Conservation (phyloP, 2,888 invertebrate genomes). For the Thumatha senex region DNA sequence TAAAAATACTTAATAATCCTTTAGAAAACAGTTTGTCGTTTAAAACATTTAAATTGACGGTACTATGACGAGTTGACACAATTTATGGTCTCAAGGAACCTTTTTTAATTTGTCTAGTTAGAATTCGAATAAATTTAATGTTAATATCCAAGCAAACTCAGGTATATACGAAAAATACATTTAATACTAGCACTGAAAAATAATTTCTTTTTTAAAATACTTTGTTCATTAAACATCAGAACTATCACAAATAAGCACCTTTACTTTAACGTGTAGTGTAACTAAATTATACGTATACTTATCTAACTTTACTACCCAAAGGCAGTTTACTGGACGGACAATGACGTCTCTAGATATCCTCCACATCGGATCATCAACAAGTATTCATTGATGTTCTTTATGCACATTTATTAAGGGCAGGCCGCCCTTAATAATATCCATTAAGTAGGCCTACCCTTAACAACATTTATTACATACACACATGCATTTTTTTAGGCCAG, state of each 20-base stretch:
- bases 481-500: neutral
- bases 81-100: too few species aligned
- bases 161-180: neutral
- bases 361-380: neutral
- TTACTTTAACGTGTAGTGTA: slow-evolving; percentile 14
- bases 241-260: slow-evolving; percentile 39
- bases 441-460: too few species aligned
- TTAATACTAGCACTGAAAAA: slow-evolving; percentile 5
- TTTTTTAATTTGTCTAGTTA: neutral
- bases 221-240: slow-evolving; percentile 29
- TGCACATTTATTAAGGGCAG: too few species aligned
- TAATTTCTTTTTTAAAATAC: slow-evolving; percentile 16
- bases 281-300: slow-evolving; percentile 6
- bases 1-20: too few species aligned
- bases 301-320: slow-evolving; percentile 15
- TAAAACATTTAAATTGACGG: too few species aligned
- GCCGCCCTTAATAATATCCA: too few species aligned
- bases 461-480: neutral
- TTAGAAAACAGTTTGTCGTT: too few species aligned
- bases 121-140: neutral
- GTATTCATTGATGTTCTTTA: too few species aligned
- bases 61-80: too few species aligned
- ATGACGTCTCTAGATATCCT: slow-evolving; percentile 7
- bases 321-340: slow-evolving; percentile 50
- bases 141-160: neutral